These are phyloP conservation scores for Siderastrea siderea DNA, from an alignment of 92 coral and sea anemone species.

Conservation along the genomic window DNA sequence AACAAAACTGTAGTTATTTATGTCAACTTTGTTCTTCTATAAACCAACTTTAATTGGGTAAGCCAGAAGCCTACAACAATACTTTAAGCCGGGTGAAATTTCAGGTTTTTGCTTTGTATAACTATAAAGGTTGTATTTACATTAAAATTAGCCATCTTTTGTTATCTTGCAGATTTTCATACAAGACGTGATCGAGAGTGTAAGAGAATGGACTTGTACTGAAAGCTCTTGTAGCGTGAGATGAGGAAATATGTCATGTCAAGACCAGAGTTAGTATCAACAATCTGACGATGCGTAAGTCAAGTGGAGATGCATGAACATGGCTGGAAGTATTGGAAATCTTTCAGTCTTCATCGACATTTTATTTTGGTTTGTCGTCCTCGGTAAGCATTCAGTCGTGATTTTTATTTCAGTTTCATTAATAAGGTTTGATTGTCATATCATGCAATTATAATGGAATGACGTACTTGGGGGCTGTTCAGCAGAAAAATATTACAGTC, in stretches of 20 bases:
- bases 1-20: constrained; percentile 5
- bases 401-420: constrained; percentile 16
- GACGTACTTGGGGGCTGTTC: constrained; percentile 35
- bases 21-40: constrained; percentile 8
- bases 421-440: constrained; percentile 16
- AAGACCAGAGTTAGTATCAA: background rate
- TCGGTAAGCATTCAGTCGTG: constrained; percentile 26
- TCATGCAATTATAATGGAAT: constrained; percentile 33
- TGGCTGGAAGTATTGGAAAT: background rate
- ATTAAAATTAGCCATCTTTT: background rate
- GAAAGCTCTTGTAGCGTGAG: background rate
- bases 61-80: constrained; percentile 1
- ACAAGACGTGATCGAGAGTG: background rate
- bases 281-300: background rate
- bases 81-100: background rate
- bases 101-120: background rate
- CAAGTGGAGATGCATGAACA: constrained; percentile 5
- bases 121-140: background rate
- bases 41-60: constrained; percentile 45
- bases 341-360: constrained; percentile 9
- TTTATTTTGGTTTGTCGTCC: constrained; percentile 31
- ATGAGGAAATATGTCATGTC: constrained; percentile 1
- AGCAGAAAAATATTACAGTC: background rate
- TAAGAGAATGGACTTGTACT: background rate
- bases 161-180: constrained; percentile 23